Evolutionary conservation across 2,797 vertebrate species (phyloP).

Genomic region (Paramormyrops hopkinsi): DNA sequence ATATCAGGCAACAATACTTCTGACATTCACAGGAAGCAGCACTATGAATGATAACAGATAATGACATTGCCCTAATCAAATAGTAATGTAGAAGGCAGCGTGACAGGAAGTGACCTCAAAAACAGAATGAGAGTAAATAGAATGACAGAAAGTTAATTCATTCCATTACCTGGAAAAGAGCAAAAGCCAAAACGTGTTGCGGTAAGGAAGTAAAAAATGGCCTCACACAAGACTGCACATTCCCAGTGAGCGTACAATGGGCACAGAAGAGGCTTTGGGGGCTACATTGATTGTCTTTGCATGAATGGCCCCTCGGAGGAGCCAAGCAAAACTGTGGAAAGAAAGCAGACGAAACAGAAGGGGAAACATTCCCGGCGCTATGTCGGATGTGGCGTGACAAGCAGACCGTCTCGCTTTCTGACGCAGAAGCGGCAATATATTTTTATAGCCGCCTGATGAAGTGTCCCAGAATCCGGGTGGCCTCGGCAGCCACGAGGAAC

Average conservation of each 20-base stretch:
- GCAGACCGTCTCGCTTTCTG: not conserved
- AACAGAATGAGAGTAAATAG: not conserved
- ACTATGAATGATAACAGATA: not conserved
- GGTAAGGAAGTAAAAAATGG: not conserved
- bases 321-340: not conserved
- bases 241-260: not conserved
- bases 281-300: not conserved
- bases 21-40: not conserved
- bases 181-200: not conserved
- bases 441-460: not conserved
- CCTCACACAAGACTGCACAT: not conserved
- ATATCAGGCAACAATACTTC: not conserved
- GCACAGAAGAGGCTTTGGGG: not conserved
- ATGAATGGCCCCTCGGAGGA: not conserved
- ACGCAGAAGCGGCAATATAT: not conserved
- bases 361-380: not conserved
- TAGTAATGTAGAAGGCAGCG: not conserved
- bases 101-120: not conserved
- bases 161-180: not conserved
- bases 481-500: not conserved
- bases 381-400: not conserved
- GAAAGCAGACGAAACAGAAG: conserved; percentile 4
- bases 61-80: not conserved
- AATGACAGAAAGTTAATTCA: not conserved
- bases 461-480: not conserved